A percentile compares a stretch with the other conserved stretches of the same genome.
These are phyloP conservation scores for Argopecten irradians DNA, from an alignment of 1,140 invertebrate species.

Conservation along the genomic window DNA sequence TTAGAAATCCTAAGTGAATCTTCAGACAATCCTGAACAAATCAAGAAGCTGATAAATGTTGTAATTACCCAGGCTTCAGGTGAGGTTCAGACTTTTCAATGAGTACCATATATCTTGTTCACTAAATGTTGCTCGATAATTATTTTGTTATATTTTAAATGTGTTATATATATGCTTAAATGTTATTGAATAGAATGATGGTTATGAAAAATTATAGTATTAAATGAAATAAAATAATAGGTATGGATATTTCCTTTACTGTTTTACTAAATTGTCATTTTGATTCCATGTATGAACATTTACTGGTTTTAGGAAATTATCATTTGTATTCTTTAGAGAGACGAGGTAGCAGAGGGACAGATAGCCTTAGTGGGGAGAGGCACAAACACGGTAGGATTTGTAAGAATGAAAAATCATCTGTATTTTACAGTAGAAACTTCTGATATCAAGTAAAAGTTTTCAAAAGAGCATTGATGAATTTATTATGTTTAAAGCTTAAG, in stretches of 20 bases:
- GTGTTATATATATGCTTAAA: no score
- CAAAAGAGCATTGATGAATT: no score
- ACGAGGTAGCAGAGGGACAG: conserved; percentile 36
- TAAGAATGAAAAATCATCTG: no score
- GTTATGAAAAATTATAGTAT: no score
- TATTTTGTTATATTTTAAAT: no score
- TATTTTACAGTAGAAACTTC: no score
- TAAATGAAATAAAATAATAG: no score
- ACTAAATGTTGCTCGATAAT: no score
- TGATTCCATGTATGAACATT: not conserved
- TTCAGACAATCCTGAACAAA: conserved; percentile 72
- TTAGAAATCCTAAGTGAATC: conserved; percentile 73
- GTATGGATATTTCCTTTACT: not conserved
- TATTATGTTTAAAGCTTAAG: no score
- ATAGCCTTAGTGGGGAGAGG: conserved; percentile 37
- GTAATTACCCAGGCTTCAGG: conserved; percentile 68
- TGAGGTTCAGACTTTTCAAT: conserved; percentile 33
- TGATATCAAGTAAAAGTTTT: no score
- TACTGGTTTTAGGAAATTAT: not conserved
- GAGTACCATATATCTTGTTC: no score
- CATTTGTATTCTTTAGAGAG: not conserved
- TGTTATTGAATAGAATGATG: no score
- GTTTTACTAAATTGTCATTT: not conserved
- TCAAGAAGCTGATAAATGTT: conserved; percentile 68
- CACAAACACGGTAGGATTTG: not conserved